Evolutionary conservation across 2,888 invertebrate species (phyloP), one percentile per base, ranked within the genome.

Genomic region (Epinotia ramella): DNA sequence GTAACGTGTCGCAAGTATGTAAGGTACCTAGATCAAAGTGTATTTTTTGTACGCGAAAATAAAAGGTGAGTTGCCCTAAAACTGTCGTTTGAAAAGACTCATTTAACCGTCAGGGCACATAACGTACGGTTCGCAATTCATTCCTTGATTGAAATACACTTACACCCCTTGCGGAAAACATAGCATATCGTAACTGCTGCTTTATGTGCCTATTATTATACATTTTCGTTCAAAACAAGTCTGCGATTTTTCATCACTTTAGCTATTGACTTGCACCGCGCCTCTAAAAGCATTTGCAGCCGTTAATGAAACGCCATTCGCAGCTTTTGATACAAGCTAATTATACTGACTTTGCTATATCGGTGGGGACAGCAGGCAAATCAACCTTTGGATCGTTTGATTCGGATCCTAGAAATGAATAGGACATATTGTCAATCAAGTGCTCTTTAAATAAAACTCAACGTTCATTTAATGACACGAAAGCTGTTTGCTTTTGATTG

Each of bases 271-370:
- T 84, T 84, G 74, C 0, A 77, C 84, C 85, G 78, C 57, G 62
- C 70, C 69, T 79, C 78, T 71, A 77, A 81, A 82, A 86, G 83
- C 84, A 86, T 87, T 88, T 88, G 86, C 84, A 87, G 84, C 82
- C 83, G 82, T 86, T 88, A 89, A 90, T 89, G 88, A 89, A 89
- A 86, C 86, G 82, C 86, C 82, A 88, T 88, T 89, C 86, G 86
- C 84, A 83, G 87, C 85, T 86, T 88, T 87, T 88, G 86, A 89
- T 87, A 78, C 65, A 68, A 77, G 76, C 80, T 82, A 80, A 81
- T 82, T 82, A 81, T 79, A 76, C 80, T 77, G 78, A 78, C 78
- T 57, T 59, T 60, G 57, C 71, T 76, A 24, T 69, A 73, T 73
- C 12, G 71, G 73, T 69, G 75, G 78, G 77, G 78, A 77, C 64